Evolutionary conservation across 2,113 vertebrate species (phyloP), one percentile per base, ranked within the genome.

Genomic region (Microtus richardsoni): DNA sequence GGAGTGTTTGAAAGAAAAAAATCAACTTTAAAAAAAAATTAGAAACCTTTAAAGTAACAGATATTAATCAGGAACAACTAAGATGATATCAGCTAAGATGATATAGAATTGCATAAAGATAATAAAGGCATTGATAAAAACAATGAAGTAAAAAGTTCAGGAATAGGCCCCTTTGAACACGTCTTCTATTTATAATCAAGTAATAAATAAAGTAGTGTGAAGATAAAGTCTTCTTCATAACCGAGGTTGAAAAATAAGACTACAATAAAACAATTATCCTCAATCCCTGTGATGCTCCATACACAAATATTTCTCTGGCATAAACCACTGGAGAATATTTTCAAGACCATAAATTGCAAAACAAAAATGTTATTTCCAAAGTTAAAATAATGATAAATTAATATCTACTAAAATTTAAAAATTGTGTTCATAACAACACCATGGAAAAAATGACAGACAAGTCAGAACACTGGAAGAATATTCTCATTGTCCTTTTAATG

Each of bases 361-460:
- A 36, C 6, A 93, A 86, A 91, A 60, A 11, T 10, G 3, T 28
- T 64, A 62, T 33, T 82, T 80, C 44, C 39, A 47, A 75, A 73
- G 66, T 70, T 70, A 14, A 89, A 52, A 74, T 82, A 86, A n/a
- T 13, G 36, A 64, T 83, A 44, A 96, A 74, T 44, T 84, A 19
- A 54, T 24, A 79, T 84, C 70, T 79, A 6, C n/a, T 44, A 5
- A 91, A 91, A 88, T 68, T 84, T 78, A 71, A 95, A 82, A 70
- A 36, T 19, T 70, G 47, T 77, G 22, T 24, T 83, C 64, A 86
- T 16, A 89, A 95, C 78, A 83, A 36, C 30, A 74, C 33, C 21
- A 84, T 58, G 44, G 24, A 70, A 58, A 87, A 87, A 93, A 90
- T 36, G 49, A 88, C 41, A 86, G 22, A 85, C 21, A 86, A 94